These are phyloP conservation scores for Phylloscopus collybita DNA, from an alignment of 2,797 vertebrate genomes.

Conservation along the genomic window DNA sequence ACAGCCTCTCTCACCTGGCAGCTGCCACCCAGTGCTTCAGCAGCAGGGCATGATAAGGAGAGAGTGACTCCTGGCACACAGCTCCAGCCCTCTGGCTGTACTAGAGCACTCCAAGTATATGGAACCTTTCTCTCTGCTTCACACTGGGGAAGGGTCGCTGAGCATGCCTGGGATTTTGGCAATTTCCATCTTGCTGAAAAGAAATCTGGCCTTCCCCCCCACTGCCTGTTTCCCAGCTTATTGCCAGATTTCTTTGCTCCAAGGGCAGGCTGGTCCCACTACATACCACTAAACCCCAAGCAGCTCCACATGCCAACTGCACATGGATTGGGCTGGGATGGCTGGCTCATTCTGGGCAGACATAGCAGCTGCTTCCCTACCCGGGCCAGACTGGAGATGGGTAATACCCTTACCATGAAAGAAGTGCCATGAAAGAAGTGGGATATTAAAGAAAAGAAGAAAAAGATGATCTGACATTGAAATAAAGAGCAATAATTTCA, in stretches of 20 bases:
- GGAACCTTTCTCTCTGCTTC: neutral
- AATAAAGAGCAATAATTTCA: neutral
- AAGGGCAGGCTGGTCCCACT: neutral
- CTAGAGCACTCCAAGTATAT: neutral
- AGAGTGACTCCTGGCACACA: neutral
- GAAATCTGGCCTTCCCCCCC: neutral
- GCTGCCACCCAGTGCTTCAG: neutral
- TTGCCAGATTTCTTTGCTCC: neutral
- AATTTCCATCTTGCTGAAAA: neutral
- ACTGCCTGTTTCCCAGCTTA: neutral
- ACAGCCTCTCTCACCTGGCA: neutral
- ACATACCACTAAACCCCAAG: neutral
- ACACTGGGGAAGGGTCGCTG: neutral
- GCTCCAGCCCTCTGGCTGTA: neutral
- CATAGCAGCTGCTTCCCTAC: neutral
- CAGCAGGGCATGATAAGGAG: neutral
- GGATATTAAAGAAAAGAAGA: too few relatives aligned
- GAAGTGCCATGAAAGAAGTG: neutral
- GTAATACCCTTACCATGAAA: neutral
- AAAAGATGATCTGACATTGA: neutral
- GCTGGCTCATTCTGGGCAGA: neutral
- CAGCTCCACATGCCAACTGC: neutral
- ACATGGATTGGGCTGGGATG: neutral
- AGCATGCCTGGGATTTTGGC: neutral
- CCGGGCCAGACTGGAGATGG: neutral